Evolutionary conservation across 2,797 vertebrate species (phyloP), one percentile per base, ranked within the genome.

Genomic region (Chaetodon trifasciatus): DNA sequence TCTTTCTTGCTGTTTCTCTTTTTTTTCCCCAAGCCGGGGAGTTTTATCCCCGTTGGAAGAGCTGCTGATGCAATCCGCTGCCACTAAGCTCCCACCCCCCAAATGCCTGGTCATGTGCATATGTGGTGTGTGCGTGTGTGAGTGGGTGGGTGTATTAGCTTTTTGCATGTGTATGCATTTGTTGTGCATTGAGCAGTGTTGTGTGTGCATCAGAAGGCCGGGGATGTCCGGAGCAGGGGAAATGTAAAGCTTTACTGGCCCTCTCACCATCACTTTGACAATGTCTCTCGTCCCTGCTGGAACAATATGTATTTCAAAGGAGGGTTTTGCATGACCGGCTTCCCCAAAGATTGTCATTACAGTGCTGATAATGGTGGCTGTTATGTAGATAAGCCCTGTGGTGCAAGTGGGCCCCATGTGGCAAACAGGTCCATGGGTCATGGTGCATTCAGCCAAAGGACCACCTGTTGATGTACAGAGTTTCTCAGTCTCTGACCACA

Each of bases 11-110:
- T 57, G 11, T 63, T 46, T 66, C 21, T 61, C 39, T 44, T 55
- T 12, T 66, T 50, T 65, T 23, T 40, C 39, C 40, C 44, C 58
- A 65, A 10, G 60, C 66, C 40, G 46, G 52, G 53, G 52, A 10
- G 19, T 37, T 84, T 78, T 68, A 76, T 82, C 72, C 81, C 52
- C 50, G 44, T 13, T 72, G 21, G 71, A 83, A 23, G 56, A 76
- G 55, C 40, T 83, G 73, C 83, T 93, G 90, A 91, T 62, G 86
- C 91, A 92, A 81, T 86, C 64, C 84, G 62, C 70, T 76, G 78
- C 78, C 75, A 86, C 72, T 66, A 39, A 61, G 23, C 40, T 52
- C 70, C 28, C 50, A 8, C 24, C 39, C 64, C 28, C 32, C 40
- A 24, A 11, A 57, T 9, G 39, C 37, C 52, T 55, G 9, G 68